These are phyloP conservation scores for Gobio occitaniae DNA, from an alignment of 2,797 vertebrate genomes.

Conservation along the genomic window DNA sequence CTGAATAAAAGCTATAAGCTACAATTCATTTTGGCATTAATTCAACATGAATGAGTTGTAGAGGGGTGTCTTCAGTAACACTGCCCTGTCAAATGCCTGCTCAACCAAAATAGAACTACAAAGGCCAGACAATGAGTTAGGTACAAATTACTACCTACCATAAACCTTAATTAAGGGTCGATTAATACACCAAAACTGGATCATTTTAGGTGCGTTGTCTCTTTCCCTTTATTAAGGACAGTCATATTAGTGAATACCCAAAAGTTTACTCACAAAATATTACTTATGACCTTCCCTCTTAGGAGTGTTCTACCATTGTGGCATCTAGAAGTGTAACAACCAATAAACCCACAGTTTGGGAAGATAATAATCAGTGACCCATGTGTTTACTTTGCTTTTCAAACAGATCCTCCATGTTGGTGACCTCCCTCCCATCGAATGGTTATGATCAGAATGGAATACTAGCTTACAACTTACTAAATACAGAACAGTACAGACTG, in stretches of 20 bases:
- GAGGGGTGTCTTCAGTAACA: neutral
- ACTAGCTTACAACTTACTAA: neutral
- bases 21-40: neutral
- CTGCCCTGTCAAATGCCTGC: neutral
- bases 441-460: neutral
- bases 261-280: neutral
- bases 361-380: too few relatives aligned
- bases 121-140: neutral
- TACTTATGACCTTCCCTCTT: neutral
- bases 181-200: slow-evolving; percentile 5
- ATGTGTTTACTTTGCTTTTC: neutral
- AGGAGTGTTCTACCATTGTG: neutral
- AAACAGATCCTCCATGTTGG: neutral
- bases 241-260: neutral
- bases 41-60: neutral
- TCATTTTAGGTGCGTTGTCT: neutral
- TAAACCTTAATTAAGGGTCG: neutral
- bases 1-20: neutral
- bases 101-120: slow-evolving; percentile 4
- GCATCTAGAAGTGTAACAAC: neutral
- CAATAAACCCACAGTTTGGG: neutral
- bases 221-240: neutral
- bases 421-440: neutral
- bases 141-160: neutral
- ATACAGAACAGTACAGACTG: too few relatives aligned